Conservation (phyloP, 1,140 invertebrate species). For the Brachystomella parvula region DNA sequence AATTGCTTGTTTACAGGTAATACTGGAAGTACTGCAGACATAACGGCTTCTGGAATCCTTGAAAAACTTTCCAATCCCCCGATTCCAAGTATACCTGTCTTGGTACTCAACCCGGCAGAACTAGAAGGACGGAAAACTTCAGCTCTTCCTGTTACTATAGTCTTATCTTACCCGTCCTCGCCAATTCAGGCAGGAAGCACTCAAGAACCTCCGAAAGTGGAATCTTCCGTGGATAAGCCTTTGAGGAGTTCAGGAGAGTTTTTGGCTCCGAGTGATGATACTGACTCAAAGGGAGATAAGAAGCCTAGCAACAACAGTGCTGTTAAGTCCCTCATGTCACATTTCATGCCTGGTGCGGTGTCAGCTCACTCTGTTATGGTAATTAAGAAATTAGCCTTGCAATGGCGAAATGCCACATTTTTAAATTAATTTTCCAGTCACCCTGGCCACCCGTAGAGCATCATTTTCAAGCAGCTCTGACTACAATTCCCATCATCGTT, state of each 20-base stretch:
- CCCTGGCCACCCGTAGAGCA: slow-evolving; percentile 59
- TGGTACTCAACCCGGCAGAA: neutral
- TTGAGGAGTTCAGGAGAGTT: neutral
- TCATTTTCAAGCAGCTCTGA: slow-evolving; percentile 49
- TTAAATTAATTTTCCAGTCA: slow-evolving; percentile 42
- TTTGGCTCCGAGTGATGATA: slow-evolving; percentile 6
- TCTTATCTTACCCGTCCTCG: neutral
- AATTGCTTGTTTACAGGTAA: neutral
- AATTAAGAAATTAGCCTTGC: slow-evolving; percentile 15
- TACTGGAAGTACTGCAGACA: slow-evolving; percentile 28
- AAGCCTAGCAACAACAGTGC: slow-evolving; percentile 41
- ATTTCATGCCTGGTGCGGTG: slow-evolving; percentile 52
- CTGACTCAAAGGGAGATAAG: slow-evolving; percentile 33
- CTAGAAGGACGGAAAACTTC: neutral
- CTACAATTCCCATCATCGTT: slow-evolving; percentile 63
- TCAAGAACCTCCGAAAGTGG: neutral
- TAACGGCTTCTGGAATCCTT: slow-evolving; percentile 23
- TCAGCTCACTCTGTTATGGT: slow-evolving; percentile 48
- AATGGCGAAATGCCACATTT: no score
- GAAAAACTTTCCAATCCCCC: slow-evolving; percentile 21
- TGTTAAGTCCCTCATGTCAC: slow-evolving; percentile 62
- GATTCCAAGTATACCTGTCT: neutral
- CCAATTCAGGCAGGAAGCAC: neutral
- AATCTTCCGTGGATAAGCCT: no score
- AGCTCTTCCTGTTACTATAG: neutral